Evolutionary conservation across 2,113 vertebrate genomes (phyloP).

Genomic region (Phycodurus eques): DNA sequence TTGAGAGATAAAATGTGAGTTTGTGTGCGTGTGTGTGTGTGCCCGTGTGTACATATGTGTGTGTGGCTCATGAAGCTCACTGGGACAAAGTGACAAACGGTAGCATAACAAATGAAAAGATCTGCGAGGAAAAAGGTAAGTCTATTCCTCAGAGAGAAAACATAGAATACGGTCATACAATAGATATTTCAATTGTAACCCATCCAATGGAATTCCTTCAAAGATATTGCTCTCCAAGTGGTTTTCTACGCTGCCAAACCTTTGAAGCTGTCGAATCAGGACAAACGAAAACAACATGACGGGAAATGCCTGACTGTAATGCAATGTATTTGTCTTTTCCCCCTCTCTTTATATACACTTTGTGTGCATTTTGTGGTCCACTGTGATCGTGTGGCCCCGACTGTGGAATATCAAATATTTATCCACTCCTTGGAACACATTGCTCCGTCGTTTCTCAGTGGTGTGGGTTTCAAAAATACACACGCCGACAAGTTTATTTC

Average conservation of each 20-base stretch:
- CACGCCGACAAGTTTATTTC: conserved; percentile 56
- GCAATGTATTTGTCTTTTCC: conserved; percentile 30
- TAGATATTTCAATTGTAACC: conserved; percentile 25
- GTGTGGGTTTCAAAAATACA: conserved; percentile 66
- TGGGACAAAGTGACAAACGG: conserved; percentile 45
- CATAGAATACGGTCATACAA: conserved; percentile 9
- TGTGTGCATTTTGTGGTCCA: conserved; percentile 39
- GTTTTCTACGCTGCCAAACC: conserved; percentile 31
- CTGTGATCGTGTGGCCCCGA: conserved; percentile 48
- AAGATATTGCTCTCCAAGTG: conserved; percentile 48
- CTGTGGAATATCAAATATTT: conserved; percentile 69
- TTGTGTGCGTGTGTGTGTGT: conserved; percentile 21
- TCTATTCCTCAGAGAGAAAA: conserved; percentile 29
- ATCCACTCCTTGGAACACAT: conserved; percentile 50
- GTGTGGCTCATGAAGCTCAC: conserved; percentile 31
- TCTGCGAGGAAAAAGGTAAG: conserved; percentile 16
- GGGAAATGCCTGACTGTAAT: conserved; percentile 27
- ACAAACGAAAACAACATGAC: conserved; percentile 35
- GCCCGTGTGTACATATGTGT: conserved; percentile 6
- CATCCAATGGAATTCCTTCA: conserved; percentile 39
- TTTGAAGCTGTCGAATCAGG: conserved; percentile 56
- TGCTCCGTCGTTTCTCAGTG: conserved; percentile 49
- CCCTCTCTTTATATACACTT: conserved; percentile 37
- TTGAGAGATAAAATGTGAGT: conserved; percentile 17
- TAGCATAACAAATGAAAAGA: conserved; percentile 16